Base-by-base conservation (phyloP, 2,888 invertebrate genomes). In the Halocaridina rubra region DNA sequence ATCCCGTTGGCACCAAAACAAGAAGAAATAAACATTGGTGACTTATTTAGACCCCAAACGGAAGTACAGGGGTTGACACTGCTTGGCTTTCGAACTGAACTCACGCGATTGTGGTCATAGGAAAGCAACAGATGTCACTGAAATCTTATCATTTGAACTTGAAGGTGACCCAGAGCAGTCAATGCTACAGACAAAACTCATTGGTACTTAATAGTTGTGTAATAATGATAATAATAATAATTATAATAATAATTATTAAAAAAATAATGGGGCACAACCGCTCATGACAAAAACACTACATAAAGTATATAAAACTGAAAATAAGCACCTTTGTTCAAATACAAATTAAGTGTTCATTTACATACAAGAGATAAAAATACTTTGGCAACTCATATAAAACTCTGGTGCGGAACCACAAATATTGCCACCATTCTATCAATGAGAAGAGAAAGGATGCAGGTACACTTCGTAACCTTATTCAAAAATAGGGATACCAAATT, bases 351-450 rank as follows among this genome's bases (percentile, higher is more conserved):
- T 61, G 61, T 76, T 72, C 57, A 72, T 59, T 61, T 61, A 13
- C 32, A 77, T 46, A 78, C 22, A 84, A 84, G 82, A 71, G n/a
- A 80, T 84, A 75, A 78, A 78, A 76, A 81, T 75, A 78, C 27
- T 78, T 72, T 84, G 82, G 82, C 82, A 84, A 59, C 19, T 84
- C 30, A 78, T 72, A 74, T 84, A 84, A 76, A 84, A 84, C 82
- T 84, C 78, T 84, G 82, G 82, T 84, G 78, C 82, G 82, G 82
- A 84, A 84, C 82, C 82, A 78, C 72, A 39, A 46, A 78, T 84
- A 84, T 84, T 84, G 82, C 82, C 82, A 84, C 82, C 72, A 78
- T 84, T 84, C 72, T 77, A 84, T 84, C 72, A 84, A 78, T 84
- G 71, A 84, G 78, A 84, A 84, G 72, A 72, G 77, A 81, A 81